Conservation (phyloP, 2,113 vertebrate species). For the Steatornis caripensis region DNA sequence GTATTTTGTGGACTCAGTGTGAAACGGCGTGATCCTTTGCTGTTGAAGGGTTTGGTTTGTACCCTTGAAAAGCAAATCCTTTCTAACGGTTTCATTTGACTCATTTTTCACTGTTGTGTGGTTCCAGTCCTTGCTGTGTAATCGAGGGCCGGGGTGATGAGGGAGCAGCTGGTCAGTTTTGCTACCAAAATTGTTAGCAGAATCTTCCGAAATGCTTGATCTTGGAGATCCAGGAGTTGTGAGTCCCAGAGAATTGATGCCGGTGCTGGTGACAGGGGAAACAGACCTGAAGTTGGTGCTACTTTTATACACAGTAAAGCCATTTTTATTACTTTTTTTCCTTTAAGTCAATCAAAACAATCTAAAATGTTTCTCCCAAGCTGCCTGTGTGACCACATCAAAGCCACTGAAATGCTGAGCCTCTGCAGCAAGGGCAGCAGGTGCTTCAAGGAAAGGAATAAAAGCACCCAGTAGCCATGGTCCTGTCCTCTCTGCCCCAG, state of each 20-base stretch:
- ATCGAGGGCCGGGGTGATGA: neutral
- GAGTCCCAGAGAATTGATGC: neutral
- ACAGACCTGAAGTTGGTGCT: neutral
- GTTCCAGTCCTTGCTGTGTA: neutral
- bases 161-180: neutral
- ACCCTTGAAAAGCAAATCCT: neutral
- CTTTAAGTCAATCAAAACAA: neutral
- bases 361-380: neutral
- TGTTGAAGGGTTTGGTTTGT: neutral
- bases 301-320: neutral
- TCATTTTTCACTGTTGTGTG: neutral
- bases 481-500: neutral
- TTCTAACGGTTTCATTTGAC: neutral
- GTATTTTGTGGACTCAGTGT: neutral
- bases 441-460: neutral
- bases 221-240: neutral
- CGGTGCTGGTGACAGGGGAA: neutral
- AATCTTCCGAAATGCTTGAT: neutral
- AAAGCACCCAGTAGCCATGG: neutral
- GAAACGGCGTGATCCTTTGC: neutral
- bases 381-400: neutral
- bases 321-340: neutral
- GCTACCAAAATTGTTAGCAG: neutral
- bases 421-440: neutral
- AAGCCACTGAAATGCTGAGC: neutral